These are phyloP conservation scores for Macrosoma leucophasiata DNA, from an alignment of 2,888 invertebrate genomes.

Conservation along the genomic window DNA sequence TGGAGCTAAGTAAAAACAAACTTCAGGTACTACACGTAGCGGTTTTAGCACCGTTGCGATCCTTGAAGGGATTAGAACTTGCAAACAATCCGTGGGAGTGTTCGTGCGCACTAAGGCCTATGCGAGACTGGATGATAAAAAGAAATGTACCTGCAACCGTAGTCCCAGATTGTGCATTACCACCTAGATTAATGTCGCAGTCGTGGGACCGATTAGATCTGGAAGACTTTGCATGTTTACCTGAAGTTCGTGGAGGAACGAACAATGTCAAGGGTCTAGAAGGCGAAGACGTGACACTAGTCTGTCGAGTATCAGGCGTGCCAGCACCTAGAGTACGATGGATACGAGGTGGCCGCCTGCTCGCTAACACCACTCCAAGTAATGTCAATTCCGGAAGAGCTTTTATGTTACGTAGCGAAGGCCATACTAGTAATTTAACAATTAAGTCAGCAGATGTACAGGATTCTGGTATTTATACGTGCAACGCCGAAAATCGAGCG, in stretches of 20 bases:
- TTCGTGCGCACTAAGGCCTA: conserved; percentile 82
- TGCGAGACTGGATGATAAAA: conserved; percentile 86
- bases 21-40: conserved; percentile 79
- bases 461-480: conserved; percentile 85
- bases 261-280: conserved; percentile 79
- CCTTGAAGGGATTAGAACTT: conserved; percentile 83
- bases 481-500: conserved; percentile 87
- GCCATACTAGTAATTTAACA: conserved; percentile 83
- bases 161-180: conserved; percentile 80
- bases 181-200: conserved; percentile 77
- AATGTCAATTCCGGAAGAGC: conserved; percentile 73
- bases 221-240: conserved; percentile 87
- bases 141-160: conserved; percentile 84
- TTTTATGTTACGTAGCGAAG: conserved; percentile 79
- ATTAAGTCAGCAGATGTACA: conserved; percentile 82
- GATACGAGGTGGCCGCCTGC: conserved; percentile 81
- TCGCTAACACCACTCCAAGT: conserved; percentile 75
- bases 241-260: conserved; percentile 78
- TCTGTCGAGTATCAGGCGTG: conserved; percentile 81
- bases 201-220: conserved; percentile 85
- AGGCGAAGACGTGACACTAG: conserved; percentile 83
- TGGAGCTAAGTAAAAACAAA: conserved; percentile 85
- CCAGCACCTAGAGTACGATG: conserved; percentile 84
- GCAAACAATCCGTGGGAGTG: conserved; percentile 91
- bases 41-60: conserved; percentile 80